Evolutionary conservation across 2,888 invertebrate genomes (phyloP).

Genomic region (Agriopis leucophaearia): DNA sequence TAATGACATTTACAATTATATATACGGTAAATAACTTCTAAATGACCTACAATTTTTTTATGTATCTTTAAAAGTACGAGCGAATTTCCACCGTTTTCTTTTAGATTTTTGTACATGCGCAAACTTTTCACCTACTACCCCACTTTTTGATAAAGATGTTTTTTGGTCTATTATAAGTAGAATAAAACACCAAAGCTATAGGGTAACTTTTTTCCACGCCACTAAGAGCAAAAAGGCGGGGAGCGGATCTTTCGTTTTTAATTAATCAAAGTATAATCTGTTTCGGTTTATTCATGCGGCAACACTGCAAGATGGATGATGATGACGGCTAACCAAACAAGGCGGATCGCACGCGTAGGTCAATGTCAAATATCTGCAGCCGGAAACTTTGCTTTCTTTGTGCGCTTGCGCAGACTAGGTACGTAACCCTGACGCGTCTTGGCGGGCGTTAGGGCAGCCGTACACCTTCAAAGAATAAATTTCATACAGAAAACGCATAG

Average conservation of each 20-base stretch:
- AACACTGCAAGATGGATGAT: conserved; percentile 27
- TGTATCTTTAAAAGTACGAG: too few species aligned
- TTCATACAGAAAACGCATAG: too few species aligned
- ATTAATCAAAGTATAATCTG: conserved; percentile 15
- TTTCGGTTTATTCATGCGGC: conserved; percentile 24
- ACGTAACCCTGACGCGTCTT: conserved; percentile 27
- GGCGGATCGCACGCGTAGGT: conserved; percentile 30
- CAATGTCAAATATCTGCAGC: conserved; percentile 42
- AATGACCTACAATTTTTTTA: too few species aligned
- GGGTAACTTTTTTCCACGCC: background rate
- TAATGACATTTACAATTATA: too few species aligned
- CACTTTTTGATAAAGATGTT: too few species aligned
- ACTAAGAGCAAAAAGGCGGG: background rate
- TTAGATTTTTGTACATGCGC: too few species aligned
- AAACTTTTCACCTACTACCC: too few species aligned
- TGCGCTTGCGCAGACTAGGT: conserved; percentile 13
- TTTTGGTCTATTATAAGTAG: too few species aligned
- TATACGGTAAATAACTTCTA: too few species aligned
- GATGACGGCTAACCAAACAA: conserved; percentile 25
- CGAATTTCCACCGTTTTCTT: too few species aligned
- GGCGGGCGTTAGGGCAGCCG: background rate
- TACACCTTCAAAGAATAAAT: background rate
- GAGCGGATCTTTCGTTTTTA: conserved; percentile 1
- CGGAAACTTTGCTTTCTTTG: conserved; percentile 44
- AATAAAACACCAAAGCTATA: background rate